Evolutionary conservation across 2,888 invertebrate genomes (phyloP).

Genomic region (Asteroscopus sphinx): DNA sequence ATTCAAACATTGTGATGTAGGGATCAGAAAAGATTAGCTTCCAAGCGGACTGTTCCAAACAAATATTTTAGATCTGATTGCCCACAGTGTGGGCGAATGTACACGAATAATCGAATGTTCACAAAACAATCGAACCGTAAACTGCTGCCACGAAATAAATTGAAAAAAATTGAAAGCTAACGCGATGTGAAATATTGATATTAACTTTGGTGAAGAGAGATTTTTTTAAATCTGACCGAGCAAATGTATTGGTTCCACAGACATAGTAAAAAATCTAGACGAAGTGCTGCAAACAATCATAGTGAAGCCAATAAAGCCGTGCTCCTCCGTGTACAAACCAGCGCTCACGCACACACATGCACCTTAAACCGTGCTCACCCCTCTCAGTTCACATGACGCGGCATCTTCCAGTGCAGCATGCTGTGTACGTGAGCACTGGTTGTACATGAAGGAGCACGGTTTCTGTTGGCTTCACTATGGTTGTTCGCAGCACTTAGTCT

Average conservation of each 20-base stretch:
- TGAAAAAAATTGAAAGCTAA: slow-evolving; percentile 42
- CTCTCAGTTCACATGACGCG: no score
- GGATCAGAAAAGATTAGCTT: slow-evolving; percentile 58
- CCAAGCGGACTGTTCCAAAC: slow-evolving; percentile 35
- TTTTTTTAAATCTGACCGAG: slow-evolving; percentile 16
- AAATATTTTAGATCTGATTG: slow-evolving; percentile 61
- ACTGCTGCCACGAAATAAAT: slow-evolving; percentile 42
- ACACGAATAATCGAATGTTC: slow-evolving; percentile 52
- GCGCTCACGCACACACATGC: no score
- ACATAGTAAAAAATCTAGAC: no score
- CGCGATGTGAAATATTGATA: slow-evolving; percentile 42
- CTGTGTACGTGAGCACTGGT: no score
- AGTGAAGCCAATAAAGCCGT: no score
- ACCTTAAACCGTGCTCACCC: no score
- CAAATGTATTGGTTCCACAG: slow-evolving; percentile 10
- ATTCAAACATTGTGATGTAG: slow-evolving; percentile 40
- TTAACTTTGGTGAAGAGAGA: slow-evolving; percentile 24
- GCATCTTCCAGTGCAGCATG: no score
- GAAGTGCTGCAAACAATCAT: no score
- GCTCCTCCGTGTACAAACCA: no score
- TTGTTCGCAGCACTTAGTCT: no score
- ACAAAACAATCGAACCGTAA: slow-evolving; percentile 41
- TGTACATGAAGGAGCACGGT: no score
- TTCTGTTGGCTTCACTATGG: no score
- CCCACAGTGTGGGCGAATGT: slow-evolving; percentile 23